Percentiles rank a stretch among this genome's conserved stretches.
phyloP scores from a whole-genome alignment of 2,797 vertebrate species.

The Halcyon badia region DNA sequence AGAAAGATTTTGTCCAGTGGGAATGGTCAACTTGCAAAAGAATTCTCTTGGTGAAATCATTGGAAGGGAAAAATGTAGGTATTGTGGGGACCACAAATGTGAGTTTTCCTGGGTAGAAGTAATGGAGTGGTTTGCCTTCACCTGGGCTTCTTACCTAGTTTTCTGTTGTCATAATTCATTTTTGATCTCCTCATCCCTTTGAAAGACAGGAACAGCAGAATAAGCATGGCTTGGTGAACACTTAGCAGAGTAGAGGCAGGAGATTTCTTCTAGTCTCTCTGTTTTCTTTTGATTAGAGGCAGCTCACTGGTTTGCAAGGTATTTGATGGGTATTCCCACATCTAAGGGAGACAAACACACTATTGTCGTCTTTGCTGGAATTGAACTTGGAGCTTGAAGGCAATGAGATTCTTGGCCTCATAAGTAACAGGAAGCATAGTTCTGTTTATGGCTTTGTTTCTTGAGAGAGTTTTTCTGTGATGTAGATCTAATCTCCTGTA shows the following conservation, averaged over 20 bases:
- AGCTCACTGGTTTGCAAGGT: background rate
- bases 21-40: background rate
- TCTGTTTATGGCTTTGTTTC: background rate
- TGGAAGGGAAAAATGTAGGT: background rate
- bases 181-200: background rate
- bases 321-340: background rate
- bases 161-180: background rate
- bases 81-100: background rate
- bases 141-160: background rate
- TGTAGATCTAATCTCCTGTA: background rate
- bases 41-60: background rate
- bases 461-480: background rate
- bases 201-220: background rate
- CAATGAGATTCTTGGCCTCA: background rate
- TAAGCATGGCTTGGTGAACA: background rate
- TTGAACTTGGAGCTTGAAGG: background rate
- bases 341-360: background rate
- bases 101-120: background rate
- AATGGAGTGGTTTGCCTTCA: background rate
- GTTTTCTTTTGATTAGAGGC: background rate
- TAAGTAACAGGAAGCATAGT: background rate
- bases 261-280: background rate
- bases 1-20: background rate
- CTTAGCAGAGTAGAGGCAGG: background rate
- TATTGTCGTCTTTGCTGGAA: background rate